Evolutionary conservation across 1,140 invertebrate species (phyloP), one percentile per base, ranked within the genome.

Genomic region (Philaenus spumarius): DNA sequence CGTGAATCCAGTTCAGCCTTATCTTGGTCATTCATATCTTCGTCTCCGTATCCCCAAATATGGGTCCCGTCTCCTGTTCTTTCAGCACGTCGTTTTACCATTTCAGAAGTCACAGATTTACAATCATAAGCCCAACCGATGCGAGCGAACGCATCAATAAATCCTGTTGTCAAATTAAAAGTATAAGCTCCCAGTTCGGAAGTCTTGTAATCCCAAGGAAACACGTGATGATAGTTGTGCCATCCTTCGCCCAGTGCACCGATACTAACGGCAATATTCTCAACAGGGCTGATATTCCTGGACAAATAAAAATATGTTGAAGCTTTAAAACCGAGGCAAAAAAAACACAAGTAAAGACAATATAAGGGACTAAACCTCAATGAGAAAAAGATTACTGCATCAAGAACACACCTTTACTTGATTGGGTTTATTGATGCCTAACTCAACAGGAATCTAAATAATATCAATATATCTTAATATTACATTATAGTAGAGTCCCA

Each of bases 211-310:
- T 97, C 94, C 80, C 85, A 90, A 0, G 93, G 92, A 56, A 84
- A 84, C 0, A 90, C 89, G 69, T 97, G 95, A 70, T 97, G 94
- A 73, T 93, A 97, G 73, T 96, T 97, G 71, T 96, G 93, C 85
- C 90, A 95, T 20, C 92, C 93, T 73, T 92, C 89, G 0, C 89
- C 89, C 11, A 89, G 68, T 0, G 88, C 82, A 15, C 82, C 80
- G 17, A 89, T 70, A 1, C 85, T 82, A 0, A 90, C 86, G 1
- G 79, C 70, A 0, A 81, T 66, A 65, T 86, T 89, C 66, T 92
- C 87, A 0, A 83, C 80, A 0, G 89, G 79, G 37, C 80, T 84
- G 34, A 90, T 89, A 58, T 81, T 77, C 62, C 86, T 89, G 69
- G 35, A 42, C 40, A 20, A 20, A 15, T 17, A 42, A 42, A 20